phyloP scores from a whole-genome alignment of 2,797 vertebrate genomes.

The Tolypeutes matacus region DNA sequence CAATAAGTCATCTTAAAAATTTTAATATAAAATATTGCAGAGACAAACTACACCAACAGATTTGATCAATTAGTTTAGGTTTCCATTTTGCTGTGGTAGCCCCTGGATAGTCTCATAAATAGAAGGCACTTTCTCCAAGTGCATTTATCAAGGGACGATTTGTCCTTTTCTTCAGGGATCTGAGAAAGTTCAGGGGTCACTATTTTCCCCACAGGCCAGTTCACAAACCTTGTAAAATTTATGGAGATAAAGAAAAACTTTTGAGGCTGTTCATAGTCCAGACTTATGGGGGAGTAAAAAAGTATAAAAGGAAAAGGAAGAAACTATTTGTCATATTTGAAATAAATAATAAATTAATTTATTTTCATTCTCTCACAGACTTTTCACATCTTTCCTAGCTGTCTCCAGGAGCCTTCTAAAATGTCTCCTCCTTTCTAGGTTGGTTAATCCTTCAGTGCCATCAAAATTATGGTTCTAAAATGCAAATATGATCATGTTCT shows the following conservation, averaged over 20 bases:
- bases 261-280: not conserved
- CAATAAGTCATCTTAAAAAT: not conserved
- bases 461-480: constrained; percentile 54
- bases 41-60: not conserved
- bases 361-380: not conserved
- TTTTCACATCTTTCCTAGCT: not conserved
- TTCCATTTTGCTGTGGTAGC: constrained; percentile 3
- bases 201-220: not conserved
- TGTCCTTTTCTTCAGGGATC: constrained; percentile 3
- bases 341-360: not conserved
- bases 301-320: not conserved
- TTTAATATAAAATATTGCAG: not conserved
- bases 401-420: not conserved
- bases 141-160: constrained; percentile 1
- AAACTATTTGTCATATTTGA: not conserved
- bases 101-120: not conserved
- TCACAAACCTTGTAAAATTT: not conserved
- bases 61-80: constrained; percentile 17
- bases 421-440: not conserved
- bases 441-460: not conserved
- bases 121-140: not conserved
- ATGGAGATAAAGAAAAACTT: not conserved
- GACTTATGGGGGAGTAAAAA: not conserved
- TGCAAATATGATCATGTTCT: not conserved
- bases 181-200: not conserved